Evolutionary conservation across 2,797 vertebrate genomes (phyloP), one percentile per base, ranked within the genome.

Genomic region (Muraenolepis orangiensis): DNA sequence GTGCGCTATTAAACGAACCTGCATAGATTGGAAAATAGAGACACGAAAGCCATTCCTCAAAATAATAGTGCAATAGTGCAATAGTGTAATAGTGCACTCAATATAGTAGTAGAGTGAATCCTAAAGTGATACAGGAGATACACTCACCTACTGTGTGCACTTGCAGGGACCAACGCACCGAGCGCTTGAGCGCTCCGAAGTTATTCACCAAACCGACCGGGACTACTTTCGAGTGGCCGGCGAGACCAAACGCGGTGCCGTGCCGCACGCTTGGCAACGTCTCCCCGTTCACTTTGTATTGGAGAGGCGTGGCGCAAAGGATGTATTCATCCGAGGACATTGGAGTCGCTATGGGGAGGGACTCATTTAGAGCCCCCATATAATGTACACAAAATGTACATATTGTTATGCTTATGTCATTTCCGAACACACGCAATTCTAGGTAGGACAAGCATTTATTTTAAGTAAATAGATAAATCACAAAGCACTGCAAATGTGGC

Each of bases 151-250:
- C 30, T 36, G 80, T 80, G 73, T 72, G 87, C 91, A 92, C 76
- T 88, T 89, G 86, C 88, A 85, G 76, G 85, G 80, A 92, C 87
- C 78, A 89, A 82, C 74, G 87, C 78, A 73, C 72, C 79, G 11
- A 69, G 57, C 6, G 7, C n/a, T 1, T 1, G 0, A 12, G 26
- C 79, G 29, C 40, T 76, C 73, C 66, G 69, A 81, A 75, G 67
- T 6, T 93, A 94, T 91, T 31, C 70, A 30, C 75, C 51, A 6
- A 38, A 79, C 69, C 3, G 11, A 78, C 92, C 85, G 93, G 94
- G 14, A 92, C 94, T 94, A 93, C 91, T 94, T 94, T 83, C 72
- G 66, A 8, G 57, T 34, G n/a, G n/a, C n/a, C n/a, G n/a, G n/a
- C n/a, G n/a, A n/a, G n/a, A n/a, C n/a, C n/a, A n/a, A n/a, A n/a